Base-by-base conservation (phyloP, 2,888 invertebrate genomes). In the Epirrhoe tristata region DNA sequence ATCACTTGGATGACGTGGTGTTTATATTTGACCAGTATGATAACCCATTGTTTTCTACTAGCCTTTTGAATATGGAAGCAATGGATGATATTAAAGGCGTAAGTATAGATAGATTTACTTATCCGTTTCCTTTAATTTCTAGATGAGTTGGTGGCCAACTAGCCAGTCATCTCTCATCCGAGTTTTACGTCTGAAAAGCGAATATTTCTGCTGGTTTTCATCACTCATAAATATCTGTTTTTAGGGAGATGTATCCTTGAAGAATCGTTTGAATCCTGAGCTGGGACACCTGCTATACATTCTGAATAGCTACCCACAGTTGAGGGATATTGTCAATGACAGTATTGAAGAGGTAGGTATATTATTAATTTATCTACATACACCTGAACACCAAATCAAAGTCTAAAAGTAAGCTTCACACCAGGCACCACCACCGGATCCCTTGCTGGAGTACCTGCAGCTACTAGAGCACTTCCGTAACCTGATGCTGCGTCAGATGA, bases 21-120 rank as follows among this genome's bases (percentile, higher is more conserved):
- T 87, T 88, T 34, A 91, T 93, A 43, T 92, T 90, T 57, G 91
- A 92, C 55, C 92, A 92, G 70, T 92, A 92, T 43, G 91, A 90
- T 54, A 90, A 86, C 54, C 89, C 91, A 0, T 58, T 90, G 53
- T 87, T 86, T 51, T 89, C 91, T 0, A 74, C 83, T 0, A 92
- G 91, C 60, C 72, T 91, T 6, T 63, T 91, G 1, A 90, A 92
- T 67, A 79, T 88, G 76, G 79, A 80, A 6, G 89, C 89, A 0
- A 82, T 91, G 82, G 91, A 91, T 0, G 91, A 91, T 70, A 83
- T 93, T 12, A 87, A 87, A 75, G 80, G 77, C 31, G 93, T 93
- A 62, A 81, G 88, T 57, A 24, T 5, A 1, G 12, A 0, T 12
- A 43, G 0, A 36, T 0, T 3, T 36, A 8, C 36, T 0, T 36